A percentile compares a stretch with the other conserved stretches of the same genome.
Evolutionary conservation across 1,140 invertebrate species (phyloP).

Genomic region (Drosophila eugracilis): DNA sequence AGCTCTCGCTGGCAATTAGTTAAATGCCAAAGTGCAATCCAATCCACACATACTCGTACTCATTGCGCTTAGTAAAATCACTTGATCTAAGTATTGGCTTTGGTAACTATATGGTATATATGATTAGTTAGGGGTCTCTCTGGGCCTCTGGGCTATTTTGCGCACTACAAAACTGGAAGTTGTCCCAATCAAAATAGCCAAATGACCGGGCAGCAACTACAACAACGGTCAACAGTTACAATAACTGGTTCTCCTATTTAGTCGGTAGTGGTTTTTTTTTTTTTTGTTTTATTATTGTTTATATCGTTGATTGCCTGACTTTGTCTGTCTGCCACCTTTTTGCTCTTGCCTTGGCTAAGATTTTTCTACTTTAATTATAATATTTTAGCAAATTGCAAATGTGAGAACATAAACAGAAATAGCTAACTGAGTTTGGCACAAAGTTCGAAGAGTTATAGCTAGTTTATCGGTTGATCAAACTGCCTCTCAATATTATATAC

Average conservation of each 20-base stretch:
- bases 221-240: constrained; percentile 59
- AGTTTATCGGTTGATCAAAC: too few relatives aligned
- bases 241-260: constrained; percentile 78
- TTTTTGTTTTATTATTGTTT: constrained; percentile 53
- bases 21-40: constrained; percentile 53
- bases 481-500: too few relatives aligned
- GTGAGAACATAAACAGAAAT: constrained; percentile 33
- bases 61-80: constrained; percentile 13
- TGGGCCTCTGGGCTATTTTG: constrained; percentile 54
- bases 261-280: constrained; percentile 42
- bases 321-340: constrained; percentile 46
- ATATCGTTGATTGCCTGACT: constrained; percentile 38
- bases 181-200: constrained; percentile 74
- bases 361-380: constrained; percentile 59
- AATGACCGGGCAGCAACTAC: constrained; percentile 59
- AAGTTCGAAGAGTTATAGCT: too few relatives aligned
- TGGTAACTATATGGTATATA: constrained; percentile 45
- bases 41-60: background rate
- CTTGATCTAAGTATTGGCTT: constrained; percentile 40
- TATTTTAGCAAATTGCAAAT: constrained; percentile 51
- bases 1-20: constrained; percentile 53
- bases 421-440: background rate
- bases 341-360: constrained; percentile 58
- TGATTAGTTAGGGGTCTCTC: constrained; percentile 47
- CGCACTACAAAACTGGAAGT: constrained; percentile 70